Evolutionary conservation across 2,797 vertebrate genomes (phyloP), one percentile per base, ranked within the genome.

Genomic region (Karalla daura): DNA sequence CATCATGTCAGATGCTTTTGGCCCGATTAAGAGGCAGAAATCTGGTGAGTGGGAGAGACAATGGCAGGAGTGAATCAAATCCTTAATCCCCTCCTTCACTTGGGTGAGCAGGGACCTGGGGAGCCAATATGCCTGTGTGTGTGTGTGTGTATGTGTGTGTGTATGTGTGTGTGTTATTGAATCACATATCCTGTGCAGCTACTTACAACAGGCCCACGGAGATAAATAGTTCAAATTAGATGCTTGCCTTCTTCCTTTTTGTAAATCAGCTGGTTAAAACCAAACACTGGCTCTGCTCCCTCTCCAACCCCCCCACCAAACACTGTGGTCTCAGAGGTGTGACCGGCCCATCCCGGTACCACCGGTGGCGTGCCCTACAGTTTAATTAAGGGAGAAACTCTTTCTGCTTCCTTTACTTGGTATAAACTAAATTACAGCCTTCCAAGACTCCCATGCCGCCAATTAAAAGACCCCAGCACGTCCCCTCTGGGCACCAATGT

Each of bases 31-130:
- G 63, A 78, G 56, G 77, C 70, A 60, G 63, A 68, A 84, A 81
- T 80, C 77, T 86, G 80, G 66, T 45, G 28, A 75, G 80, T 76
- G 77, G 72, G 63, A 81, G 79, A 86, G 84, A 88, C 85, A 92
- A 90, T 82, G 75, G 81, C 74, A 64, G 73, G 76, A 86, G 84
- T 80, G 78, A 92, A 88, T 90, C 82, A 87, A 89, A 90, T 83
- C 77, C 77, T 71, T 90, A 90, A 93, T 91, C 86, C 83, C 77
- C 62, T 80, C 74, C 76, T 84, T 86, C 76, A 78, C 81, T 84
- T 70, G 80, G 73, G 74, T 41, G 77, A 85, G 76, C 78, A 70
- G 63, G 50, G 52, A 80, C 76, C 32, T 27, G 53, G 74, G 45
- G 36, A 87, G 63, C 59, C 64, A 50, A 23, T 53, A 35, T 45